Evolutionary conservation across 2,888 invertebrate genomes (phyloP).

Genomic region (Drosophila hamatofila): DNA sequence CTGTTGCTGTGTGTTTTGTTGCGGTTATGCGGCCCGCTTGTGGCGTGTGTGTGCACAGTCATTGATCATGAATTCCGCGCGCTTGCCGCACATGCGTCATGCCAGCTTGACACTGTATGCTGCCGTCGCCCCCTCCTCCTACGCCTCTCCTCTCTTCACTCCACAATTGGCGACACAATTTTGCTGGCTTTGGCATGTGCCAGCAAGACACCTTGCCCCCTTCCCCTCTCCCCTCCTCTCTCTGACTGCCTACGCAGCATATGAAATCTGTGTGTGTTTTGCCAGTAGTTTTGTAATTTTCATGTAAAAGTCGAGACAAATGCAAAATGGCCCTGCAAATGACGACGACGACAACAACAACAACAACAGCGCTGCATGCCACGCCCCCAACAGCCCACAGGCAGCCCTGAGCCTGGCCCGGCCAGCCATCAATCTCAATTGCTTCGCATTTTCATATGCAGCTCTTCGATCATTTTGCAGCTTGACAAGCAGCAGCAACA

Average conservation of each 20-base stretch:
- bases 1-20: conserved; percentile 20
- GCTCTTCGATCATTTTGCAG: conserved; percentile 77
- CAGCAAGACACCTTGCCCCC: conserved; percentile 16
- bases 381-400: conserved; percentile 67
- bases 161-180: conserved; percentile 74
- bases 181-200: conserved; percentile 76
- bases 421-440: conserved; percentile 79
- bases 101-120: conserved; percentile 55
- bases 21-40: conserved; percentile 44
- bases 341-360: conserved; percentile 40
- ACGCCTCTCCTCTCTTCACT: neutral
- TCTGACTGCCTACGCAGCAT: conserved; percentile 61
- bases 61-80: conserved; percentile 80
- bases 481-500: conserved; percentile 67
- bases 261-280: conserved; percentile 44
- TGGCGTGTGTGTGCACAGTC: conserved; percentile 74
- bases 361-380: conserved; percentile 34
- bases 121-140: neutral
- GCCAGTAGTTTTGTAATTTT: conserved; percentile 81
- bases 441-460: conserved; percentile 80
- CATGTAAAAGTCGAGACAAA: conserved; percentile 79
- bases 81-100: conserved; percentile 74
- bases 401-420: conserved; percentile 60
- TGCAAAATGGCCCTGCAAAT: conserved; percentile 78
- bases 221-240: neutral